Base-by-base conservation (phyloP, 2,113 vertebrate genomes). In the Sylvietta virens region DNA sequence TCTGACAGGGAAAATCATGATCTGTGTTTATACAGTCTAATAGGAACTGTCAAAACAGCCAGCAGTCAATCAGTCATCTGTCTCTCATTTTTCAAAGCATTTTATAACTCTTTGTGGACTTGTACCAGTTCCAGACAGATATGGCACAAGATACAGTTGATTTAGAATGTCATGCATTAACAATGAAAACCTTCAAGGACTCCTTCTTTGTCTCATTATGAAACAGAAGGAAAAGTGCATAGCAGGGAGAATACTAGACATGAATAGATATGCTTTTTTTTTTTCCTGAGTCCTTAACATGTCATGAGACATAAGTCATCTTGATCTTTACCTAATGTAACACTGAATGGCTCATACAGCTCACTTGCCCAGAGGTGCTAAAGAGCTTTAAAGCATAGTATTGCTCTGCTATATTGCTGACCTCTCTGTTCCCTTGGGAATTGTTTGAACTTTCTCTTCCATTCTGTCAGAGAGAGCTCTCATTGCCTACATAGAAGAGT, bases 31-130 rank as follows among this genome's bases (percentile, higher is more conserved):
- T 65, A 65, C 31, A 84, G 56, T 47, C 61, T 95, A 77, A 93
- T 80, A 90, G 81, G 45, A 96, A 83, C 47, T 81, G 81, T 66
- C n/a, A 94, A 73, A 85, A 79, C 31, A 72, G 47, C 80, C 91
- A 85, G 26, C 31, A 90, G 64, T 39, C 76, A 91, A 78, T 85
- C 91, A 92, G 15, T 95, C 78, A 87, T 37, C 56, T 80, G 14
- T 77, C 56, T 61, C 66, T 62, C 31, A 6, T 70, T 70, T 69
- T 90, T 60, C 47, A 92, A 82, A 86, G 33, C 44, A 64, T 83
- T 93, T 88, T 79, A 73, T 91, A 86, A 82, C 6, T 40, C 18
- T 54, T 42, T 42, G 35, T 76, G 76, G 50, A 79, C 72, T 89
- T 74, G 37, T 60, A 78, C 17, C 71, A 15, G 50, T 84, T 94